Base-by-base conservation (phyloP, 2,888 invertebrate genomes). In the Andrena dorsata region DNA sequence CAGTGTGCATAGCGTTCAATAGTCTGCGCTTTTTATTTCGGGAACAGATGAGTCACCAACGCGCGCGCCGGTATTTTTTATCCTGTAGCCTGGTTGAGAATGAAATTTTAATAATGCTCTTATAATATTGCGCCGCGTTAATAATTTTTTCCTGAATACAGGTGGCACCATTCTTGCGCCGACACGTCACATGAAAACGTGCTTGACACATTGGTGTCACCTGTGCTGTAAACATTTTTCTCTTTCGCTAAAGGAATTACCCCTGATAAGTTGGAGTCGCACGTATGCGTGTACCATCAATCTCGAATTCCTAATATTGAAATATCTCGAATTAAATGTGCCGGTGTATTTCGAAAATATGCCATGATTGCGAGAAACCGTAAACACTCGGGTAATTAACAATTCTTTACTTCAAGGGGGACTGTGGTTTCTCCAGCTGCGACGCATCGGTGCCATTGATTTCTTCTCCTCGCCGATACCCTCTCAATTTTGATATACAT, bases 131-230 rank as follows among this genome's bases (percentile, higher is more conserved):
- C 32, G 30, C 30, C 41, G 30, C 30, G 47, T 58, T 41, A 49
- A 77, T 66, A 64, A 76, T 35, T 20, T 28, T 26, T 13, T 49
- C 23, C n/a, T 26, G 20, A 51, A 26, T 58, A 20, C 20, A 63
- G 35, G 16, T 63, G 83, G 69, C 81, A 77, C 81, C 81, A 81
- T 83, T 83, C 74, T 65, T 74, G 32, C 58, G 60, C 10, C 6
- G 20, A 23, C 13, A 20, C 61, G 73, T 72, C 51, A 23, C 28
- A n/a, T 20, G 41, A 71, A 73, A 8, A 66, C 35, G 30, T 58
- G 26, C 20, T 61, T 68, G 72, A 73, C 75, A 51, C 41, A 80
- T 63, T 69, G 66, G 32, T 63, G 85, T 79, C 79, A 74, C 41
- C 6, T 10, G 26, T 65, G 60, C 23, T 58, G 30, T 61, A 75